Conservation (phyloP, 2,888 invertebrate genomes). For the Tiliacea aurago region DNA sequence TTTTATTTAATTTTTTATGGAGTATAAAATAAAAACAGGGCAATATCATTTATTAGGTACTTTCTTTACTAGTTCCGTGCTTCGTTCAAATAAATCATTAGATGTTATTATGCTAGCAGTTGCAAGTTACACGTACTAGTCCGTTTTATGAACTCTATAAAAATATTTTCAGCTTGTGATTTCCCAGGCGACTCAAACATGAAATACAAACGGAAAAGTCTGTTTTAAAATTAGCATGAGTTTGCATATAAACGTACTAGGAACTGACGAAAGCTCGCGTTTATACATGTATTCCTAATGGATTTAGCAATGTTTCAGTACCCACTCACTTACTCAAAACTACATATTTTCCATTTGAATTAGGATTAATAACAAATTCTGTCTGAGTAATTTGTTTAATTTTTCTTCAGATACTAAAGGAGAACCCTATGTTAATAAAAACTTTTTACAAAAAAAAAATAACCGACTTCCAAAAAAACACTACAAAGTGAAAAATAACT, state of each 20-base stretch:
- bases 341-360: not conserved
- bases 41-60: constrained; percentile 19
- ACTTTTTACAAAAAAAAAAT: too few relatives aligned
- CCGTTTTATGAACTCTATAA: constrained; percentile 45
- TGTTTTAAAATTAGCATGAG: constrained; percentile 46
- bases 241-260: constrained; percentile 13
- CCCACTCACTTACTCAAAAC: not conserved
- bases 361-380: too few relatives aligned
- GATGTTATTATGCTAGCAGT: constrained; percentile 16
- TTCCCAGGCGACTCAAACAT: constrained; percentile 46
- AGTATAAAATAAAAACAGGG: not conserved
- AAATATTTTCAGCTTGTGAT: constrained; percentile 57
- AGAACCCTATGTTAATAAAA: too few relatives aligned
- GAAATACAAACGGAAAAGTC: constrained; percentile 26
- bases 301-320: constrained; percentile 1
- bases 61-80: constrained; percentile 15
- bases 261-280: not conserved
- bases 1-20: not conserved
- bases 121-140: constrained; percentile 22
- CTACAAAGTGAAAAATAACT: too few relatives aligned
- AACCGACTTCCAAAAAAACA: too few relatives aligned
- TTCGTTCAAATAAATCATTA: constrained; percentile 32
- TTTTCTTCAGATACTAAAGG: too few relatives aligned
- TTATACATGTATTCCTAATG: constrained; percentile 12
- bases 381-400: too few relatives aligned